Percentiles rank a stretch among this genome's conserved stretches.
These are phyloP conservation scores for Trypoxylon attenuatum DNA, from an alignment of 2,888 invertebrate genomes.

Conservation along the genomic window DNA sequence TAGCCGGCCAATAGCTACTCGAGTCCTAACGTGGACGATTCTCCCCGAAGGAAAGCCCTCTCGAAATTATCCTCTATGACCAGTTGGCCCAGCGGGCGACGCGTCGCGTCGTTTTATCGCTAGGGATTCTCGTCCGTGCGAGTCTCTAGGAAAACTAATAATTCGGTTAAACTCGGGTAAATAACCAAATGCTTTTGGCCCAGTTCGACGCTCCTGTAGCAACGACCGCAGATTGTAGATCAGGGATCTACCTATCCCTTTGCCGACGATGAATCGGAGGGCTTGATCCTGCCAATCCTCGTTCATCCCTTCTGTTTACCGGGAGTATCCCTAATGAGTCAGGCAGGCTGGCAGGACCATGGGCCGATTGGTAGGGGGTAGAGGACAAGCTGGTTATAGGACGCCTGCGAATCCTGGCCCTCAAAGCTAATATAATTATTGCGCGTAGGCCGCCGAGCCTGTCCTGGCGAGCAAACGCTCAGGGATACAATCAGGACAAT, in stretches of 20 bases:
- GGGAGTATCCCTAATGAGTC: conserved; percentile 62
- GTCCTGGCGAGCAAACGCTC: conserved; percentile 62
- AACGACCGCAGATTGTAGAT: conserved; percentile 23
- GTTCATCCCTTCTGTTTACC: conserved; percentile 50
- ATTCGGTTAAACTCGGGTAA: conserved; percentile 1
- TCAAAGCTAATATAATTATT: conserved; percentile 69
- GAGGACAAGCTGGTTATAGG: conserved; percentile 24
- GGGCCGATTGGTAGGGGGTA: not conserved
- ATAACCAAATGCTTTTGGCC: conserved; percentile 17
- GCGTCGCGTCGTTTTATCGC: not conserved
- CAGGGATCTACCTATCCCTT: conserved; percentile 1
- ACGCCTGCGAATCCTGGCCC: conserved; percentile 44
- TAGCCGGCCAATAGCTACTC: conserved; percentile 10
- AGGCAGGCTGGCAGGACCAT: conserved; percentile 47
- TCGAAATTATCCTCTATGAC: no score
- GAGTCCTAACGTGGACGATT: conserved; percentile 6
- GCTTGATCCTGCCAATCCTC: conserved; percentile 27
- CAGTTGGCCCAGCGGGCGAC: not conserved
- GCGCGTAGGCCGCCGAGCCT: conserved; percentile 52
- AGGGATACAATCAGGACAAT: conserved; percentile 65
- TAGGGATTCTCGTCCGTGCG: not conserved
- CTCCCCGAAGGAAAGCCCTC: not conserved
- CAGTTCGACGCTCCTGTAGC: not conserved
- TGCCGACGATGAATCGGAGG: conserved; percentile 9
- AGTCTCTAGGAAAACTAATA: no score